Base-by-base conservation (phyloP, 2,888 invertebrate species). In the Mellilla xanthometata region DNA sequence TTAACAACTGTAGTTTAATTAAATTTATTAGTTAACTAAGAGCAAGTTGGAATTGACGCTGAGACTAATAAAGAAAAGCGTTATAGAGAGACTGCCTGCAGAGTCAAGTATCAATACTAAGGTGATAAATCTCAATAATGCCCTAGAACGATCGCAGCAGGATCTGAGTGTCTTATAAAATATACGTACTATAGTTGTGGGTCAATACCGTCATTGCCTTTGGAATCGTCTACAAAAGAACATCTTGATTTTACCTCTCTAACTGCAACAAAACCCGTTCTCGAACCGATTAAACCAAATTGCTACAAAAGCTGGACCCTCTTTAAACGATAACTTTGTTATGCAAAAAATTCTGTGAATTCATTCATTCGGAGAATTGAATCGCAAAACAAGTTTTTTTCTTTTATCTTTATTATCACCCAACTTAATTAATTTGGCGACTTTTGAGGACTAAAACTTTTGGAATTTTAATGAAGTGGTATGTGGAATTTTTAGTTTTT, bases 71-170 rank as follows among this genome's bases (percentile, higher is more conserved):
- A 65, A 68, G 59, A 54, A 54, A 55, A 59, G 29, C 40, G 39
- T 31, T 44, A 61, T 61, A 68, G 66, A 46, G 26, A 45, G 63
- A 58, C 57, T 52, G 45, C 70, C 67, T 58, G 69, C 62, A 40
- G 74, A 55, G 70, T 45, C 32, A 58, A 64, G 58, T 65, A 65
- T 66, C 68, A 69, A 70, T 68, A 67, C 57, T 38, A 49, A 24
- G 44, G 61, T 68, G 54, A 77, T 76, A 73, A 68, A 67, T 70
- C 62, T 64, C 41, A 51, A 57, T 61, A 65, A 70, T 72, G 71
- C 63, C 63, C 58, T 60, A 65, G 65, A 67, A 65, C 56, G 58
- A 40, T 67, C 72, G 36, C 76, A 72, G 68, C 67, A 61, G 72
- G 75, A 45, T 43, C 49, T 53, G 41, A 62, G 52, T 58, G 53